Evolutionary conservation across 2,113 vertebrate genomes (phyloP), one percentile per base, ranked within the genome.

Genomic region (Erpornis zantholeuca): DNA sequence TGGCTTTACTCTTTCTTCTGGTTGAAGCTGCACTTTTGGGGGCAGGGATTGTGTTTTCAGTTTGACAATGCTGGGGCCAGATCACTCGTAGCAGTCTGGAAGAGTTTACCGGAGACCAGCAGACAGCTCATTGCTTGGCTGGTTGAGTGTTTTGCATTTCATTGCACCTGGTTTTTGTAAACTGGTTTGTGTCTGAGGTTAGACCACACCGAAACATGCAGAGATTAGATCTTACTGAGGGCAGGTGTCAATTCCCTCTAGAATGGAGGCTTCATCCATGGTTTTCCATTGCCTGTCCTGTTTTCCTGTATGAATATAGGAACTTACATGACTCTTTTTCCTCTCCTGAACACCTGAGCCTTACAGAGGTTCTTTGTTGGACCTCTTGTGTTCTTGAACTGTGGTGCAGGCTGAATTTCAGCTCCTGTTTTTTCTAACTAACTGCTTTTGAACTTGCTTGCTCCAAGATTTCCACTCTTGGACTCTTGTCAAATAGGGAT

Each of bases 81-180:
- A 68, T 68, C 54, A 47, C 53, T 95, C 0, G 0, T 36, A 59
- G 28, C 38, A 73, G 92, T 24, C 57, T 88, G 90, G 73, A 72
- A 47, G 92, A 33, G 28, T 64, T 89, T 53, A 3, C 57, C 53
- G 89, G 81, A 83, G 95, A 23, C 80, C 28, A 49, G 81, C 93
- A 92, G 81, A 60, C 77, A 60, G 77, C 63, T 84, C 20, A 10
- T 69, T 85, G 92, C 94, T 79, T 88, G 94, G 49, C 76, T 96
- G 78, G 45, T 35, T 88, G 79, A 80, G 60, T 61, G 69, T 29
- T 94, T 96, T 94, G 94, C 96, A 94, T 97, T 76, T 92, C 63
- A 52, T 52, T 52, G 91, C 96, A 95, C 86, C 95, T 96, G 95
- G 3, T 76, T 65, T 86, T 94, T 75, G 64, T 56, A 38, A 91